phyloP scores from a whole-genome alignment of 1,140 invertebrate species.

The Drosophila sproati region DNA sequence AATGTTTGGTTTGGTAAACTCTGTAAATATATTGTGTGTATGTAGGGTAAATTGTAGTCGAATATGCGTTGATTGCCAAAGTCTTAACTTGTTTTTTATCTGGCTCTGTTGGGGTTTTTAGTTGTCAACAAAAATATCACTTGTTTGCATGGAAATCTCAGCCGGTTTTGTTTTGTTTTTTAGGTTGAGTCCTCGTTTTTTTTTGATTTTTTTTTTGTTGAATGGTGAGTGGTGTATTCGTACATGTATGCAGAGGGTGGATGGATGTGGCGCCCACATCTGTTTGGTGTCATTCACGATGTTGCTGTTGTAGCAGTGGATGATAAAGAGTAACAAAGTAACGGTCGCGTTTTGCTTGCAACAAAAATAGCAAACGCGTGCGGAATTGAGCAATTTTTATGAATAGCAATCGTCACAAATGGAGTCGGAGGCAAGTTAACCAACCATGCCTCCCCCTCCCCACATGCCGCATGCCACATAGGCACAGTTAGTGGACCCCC shows the following conservation, averaged over 20 bases:
- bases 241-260: background rate
- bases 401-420: constrained; percentile 72
- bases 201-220: background rate
- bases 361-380: constrained; percentile 73
- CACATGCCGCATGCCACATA: background rate
- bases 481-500: constrained; percentile 25
- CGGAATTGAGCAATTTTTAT: constrained; percentile 78
- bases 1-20: background rate
- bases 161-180: background rate
- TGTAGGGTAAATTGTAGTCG: constrained; percentile 1
- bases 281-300: constrained; percentile 48
- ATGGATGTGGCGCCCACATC: constrained; percentile 39
- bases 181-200: background rate
- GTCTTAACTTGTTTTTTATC: constrained; percentile 16
- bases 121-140: constrained; percentile 79
- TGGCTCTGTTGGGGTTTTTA: constrained; percentile 35
- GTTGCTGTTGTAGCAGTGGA: constrained; percentile 17
- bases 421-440: constrained; percentile 36
- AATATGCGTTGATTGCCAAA: background rate
- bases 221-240: constrained; percentile 7
- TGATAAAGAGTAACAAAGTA: constrained; percentile 49
- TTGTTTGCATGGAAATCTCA: constrained; percentile 70
- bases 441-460: background rate
- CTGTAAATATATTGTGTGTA: background rate
- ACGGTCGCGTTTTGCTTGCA: constrained; percentile 13